A percentile compares a stretch with the other conserved stretches of the same genome.
Evolutionary conservation across 2,888 invertebrate species (phyloP).

Genomic region (Ernsta delagoae): DNA sequence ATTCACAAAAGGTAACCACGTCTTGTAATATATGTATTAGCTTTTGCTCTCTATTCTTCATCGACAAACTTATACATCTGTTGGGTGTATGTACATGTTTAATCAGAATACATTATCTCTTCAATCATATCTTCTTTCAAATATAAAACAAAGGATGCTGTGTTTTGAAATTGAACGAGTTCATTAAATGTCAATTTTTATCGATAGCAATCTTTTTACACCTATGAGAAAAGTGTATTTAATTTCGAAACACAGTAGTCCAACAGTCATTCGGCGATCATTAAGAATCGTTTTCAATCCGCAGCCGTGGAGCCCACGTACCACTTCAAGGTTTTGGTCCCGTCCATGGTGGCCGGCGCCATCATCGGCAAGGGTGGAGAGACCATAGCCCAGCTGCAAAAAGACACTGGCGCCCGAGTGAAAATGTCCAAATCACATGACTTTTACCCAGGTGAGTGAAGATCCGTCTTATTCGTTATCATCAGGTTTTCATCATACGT

Average conservation of each 20-base stretch:
- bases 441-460: constrained; percentile 97
- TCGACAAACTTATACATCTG: constrained; percentile 34
- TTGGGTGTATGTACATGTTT: constrained; percentile 31
- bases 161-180: constrained; percentile 43
- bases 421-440: constrained; percentile 99
- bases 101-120: constrained; percentile 32
- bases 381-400: constrained; percentile 98
- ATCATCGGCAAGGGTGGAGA: constrained; percentile 99
- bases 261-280: constrained; percentile 29
- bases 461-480: background rate
- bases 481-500: background rate
- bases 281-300: constrained; percentile 52
- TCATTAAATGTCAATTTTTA: too few species aligned
- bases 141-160: constrained; percentile 47
- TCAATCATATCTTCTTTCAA: constrained; percentile 30
- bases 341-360: constrained; percentile 98
- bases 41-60: constrained; percentile 41
- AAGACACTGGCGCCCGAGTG: constrained; percentile 98
- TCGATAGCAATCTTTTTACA: too few species aligned
- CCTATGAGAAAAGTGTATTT: too few species aligned
- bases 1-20: constrained; percentile 46
- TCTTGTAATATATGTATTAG: constrained; percentile 39
- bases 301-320: constrained; percentile 94
- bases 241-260: constrained; percentile 51
- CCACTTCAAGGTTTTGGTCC: constrained; percentile 98